Evolutionary conservation across 64 coral and sea anemone species (phyloP).

Genomic region (Pachyseris speciosa): DNA sequence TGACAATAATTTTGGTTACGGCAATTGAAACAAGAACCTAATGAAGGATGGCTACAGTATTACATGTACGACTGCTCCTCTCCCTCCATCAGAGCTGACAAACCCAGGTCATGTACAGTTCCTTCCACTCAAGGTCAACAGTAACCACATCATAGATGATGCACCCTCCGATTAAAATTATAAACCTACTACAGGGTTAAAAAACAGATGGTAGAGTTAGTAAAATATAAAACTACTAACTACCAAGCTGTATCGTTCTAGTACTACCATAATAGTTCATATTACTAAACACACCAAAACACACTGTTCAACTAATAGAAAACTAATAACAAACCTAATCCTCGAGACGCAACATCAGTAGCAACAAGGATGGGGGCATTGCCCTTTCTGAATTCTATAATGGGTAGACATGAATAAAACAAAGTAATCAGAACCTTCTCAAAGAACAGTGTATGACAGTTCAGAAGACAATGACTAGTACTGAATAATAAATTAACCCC

Average conservation of each 20-base stretch:
- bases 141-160: slow-evolving; percentile 50
- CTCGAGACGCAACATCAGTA: slow-evolving; percentile 98
- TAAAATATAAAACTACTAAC: not conserved
- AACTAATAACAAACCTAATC: slow-evolving; percentile 90
- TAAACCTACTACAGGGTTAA: slow-evolving; percentile 47
- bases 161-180: slow-evolving; percentile 44
- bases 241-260: not conserved
- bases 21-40: not conserved
- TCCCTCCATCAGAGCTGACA: slow-evolving; percentile 58
- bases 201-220: slow-evolving; percentile 44
- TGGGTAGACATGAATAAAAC: not conserved
- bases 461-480: not conserved
- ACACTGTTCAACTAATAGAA: not conserved
- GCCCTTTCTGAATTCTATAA: slow-evolving; percentile 92
- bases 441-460: not conserved
- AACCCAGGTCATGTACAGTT: slow-evolving; percentile 57
- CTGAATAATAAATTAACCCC: too few relatives aligned
- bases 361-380: slow-evolving; percentile 98
- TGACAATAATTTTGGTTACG: not conserved
- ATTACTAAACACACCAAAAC: not conserved
- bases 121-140: slow-evolving; percentile 49
- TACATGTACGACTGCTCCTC: slow-evolving; percentile 47
- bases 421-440: not conserved
- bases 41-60: not conserved
- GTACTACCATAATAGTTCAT: not conserved